These are phyloP conservation scores for Melanostoma scalare DNA, from an alignment of 2,888 invertebrate genomes.

Conservation along the genomic window DNA sequence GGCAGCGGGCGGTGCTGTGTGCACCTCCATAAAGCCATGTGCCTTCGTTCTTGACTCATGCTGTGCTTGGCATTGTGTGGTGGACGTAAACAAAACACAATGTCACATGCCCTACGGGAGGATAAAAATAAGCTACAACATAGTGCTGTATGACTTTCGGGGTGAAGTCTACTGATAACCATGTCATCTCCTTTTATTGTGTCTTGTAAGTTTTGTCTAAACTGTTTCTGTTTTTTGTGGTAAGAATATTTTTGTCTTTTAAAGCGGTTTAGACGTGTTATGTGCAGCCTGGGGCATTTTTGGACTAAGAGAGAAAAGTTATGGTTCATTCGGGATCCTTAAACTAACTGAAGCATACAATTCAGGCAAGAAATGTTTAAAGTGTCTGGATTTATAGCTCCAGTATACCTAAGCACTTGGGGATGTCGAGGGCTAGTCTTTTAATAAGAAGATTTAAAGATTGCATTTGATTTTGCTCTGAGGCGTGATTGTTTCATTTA, in stretches of 20 bases:
- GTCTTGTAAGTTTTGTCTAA: constrained; percentile 66
- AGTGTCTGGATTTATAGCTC: constrained; percentile 17
- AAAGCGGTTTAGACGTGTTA: constrained; percentile 55
- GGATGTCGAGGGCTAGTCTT: neutral
- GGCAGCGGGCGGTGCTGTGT: constrained; percentile 46
- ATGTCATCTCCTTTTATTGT: constrained; percentile 72
- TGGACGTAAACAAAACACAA: constrained; percentile 66
- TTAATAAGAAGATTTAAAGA: neutral
- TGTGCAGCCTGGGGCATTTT: constrained; percentile 46
- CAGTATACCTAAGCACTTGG: constrained; percentile 3
- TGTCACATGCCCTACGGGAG: constrained; percentile 67
- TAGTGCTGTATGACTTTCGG: constrained; percentile 54
- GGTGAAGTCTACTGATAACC: constrained; percentile 59
- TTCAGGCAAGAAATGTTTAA: constrained; percentile 4
- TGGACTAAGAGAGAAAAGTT: constrained; percentile 16
- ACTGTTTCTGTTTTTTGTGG: constrained; percentile 33
- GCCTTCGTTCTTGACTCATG: constrained; percentile 28
- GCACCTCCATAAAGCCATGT: constrained; percentile 21
- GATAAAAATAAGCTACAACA: constrained; percentile 63
- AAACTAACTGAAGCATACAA: constrained; percentile 29
- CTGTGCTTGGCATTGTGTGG: constrained; percentile 33
- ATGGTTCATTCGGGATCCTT: constrained; percentile 38
- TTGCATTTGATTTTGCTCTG: no score
- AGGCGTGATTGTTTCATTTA: no score
- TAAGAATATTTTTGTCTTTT: neutral